Conservation (phyloP, 2,888 invertebrate species). For the Caenorhabditis panamensis region DNA sequence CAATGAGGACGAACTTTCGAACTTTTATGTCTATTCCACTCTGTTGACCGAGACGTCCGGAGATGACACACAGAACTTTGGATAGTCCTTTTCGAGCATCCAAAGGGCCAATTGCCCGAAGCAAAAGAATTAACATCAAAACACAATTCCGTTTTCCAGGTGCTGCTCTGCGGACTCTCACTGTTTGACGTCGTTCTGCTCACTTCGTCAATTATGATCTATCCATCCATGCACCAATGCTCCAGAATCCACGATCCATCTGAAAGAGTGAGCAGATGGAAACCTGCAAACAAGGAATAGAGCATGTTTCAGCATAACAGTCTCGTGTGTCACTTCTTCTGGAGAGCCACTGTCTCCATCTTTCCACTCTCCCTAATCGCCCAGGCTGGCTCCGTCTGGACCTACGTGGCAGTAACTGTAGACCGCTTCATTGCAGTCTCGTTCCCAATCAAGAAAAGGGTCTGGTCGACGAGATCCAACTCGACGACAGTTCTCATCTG, state of each 20-base stretch:
- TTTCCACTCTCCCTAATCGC: slow-evolving; percentile 77
- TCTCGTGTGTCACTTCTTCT: slow-evolving; percentile 77
- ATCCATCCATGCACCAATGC: slow-evolving; percentile 66
- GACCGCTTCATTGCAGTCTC: slow-evolving; percentile 79
- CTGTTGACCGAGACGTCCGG: no score
- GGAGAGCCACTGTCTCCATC: slow-evolving; percentile 74
- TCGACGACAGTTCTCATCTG: slow-evolving; percentile 64
- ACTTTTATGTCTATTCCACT: background rate
- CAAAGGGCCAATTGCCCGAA: no score
- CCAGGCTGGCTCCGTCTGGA: slow-evolving; percentile 78
- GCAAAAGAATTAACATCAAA: no score
- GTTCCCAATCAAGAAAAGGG: slow-evolving; percentile 74
- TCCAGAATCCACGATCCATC: slow-evolving; percentile 25
- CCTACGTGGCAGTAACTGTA: slow-evolving; percentile 79
- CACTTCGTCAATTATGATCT: slow-evolving; percentile 62
- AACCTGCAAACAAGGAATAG: background rate
- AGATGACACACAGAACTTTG: no score
- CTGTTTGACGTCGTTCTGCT: slow-evolving; percentile 65
- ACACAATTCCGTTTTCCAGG: no score
- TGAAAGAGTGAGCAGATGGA: slow-evolving; percentile 19
- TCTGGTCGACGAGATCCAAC: slow-evolving; percentile 75
- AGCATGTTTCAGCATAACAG: slow-evolving; percentile 52
- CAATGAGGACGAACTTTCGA: background rate
- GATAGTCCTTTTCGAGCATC: no score
- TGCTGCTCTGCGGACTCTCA: slow-evolving; percentile 65